These are phyloP conservation scores for Oophaga sylvatica DNA, from an alignment of 2,797 vertebrate genomes.

Conservation along the genomic window DNA sequence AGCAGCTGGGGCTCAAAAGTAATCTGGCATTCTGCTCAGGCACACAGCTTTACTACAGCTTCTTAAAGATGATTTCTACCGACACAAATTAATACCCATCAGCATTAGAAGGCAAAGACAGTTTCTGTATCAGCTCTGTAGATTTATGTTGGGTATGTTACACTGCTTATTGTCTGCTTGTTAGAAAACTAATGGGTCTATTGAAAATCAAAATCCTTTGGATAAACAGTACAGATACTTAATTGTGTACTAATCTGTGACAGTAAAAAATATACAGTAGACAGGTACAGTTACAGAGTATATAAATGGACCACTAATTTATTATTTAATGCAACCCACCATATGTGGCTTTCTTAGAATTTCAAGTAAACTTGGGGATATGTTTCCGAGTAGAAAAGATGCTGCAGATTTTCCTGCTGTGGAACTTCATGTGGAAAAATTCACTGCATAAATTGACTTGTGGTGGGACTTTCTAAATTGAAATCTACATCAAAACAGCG, in stretches of 20 bases:
- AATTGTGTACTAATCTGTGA: background rate
- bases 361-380: too few species aligned
- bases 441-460: too few species aligned
- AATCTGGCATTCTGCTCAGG: slow-evolving; percentile 54
- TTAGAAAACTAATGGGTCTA: background rate
- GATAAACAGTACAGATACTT: background rate
- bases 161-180: slow-evolving; percentile 4
- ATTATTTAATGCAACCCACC: background rate
- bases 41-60: slow-evolving; percentile 35
- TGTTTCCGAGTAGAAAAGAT: too few species aligned
- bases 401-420: too few species aligned
- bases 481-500: too few species aligned
- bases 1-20: slow-evolving; percentile 54
- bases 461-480: too few species aligned
- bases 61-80: slow-evolving; percentile 50
- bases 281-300: too few species aligned
- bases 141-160: slow-evolving; percentile 18
- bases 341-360: too few species aligned
- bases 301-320: background rate
- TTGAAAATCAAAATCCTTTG: background rate
- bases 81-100: slow-evolving; percentile 49
- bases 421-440: too few species aligned
- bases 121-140: slow-evolving; percentile 1
- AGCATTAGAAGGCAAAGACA: slow-evolving; percentile 41
- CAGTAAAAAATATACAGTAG: background rate